phyloP scores from a whole-genome alignment of 2,797 vertebrate genomes.

The Aratinga solstitialis region DNA sequence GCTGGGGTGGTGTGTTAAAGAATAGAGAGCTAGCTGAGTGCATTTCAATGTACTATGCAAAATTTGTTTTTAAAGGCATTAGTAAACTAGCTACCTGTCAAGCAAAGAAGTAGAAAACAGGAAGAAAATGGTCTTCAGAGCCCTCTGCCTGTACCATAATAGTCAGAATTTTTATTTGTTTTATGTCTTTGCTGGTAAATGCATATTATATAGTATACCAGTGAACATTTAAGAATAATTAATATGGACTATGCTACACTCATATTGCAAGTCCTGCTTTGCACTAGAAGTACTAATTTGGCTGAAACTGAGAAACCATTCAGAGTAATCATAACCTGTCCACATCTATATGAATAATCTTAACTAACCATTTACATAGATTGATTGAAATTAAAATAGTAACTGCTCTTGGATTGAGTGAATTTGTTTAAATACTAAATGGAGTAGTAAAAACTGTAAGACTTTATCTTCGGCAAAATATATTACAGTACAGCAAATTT shows the following conservation, averaged over 20 bases:
- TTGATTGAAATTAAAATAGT: conserved; percentile 49
- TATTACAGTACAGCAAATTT: conserved; percentile 14
- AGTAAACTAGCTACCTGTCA: conserved; percentile 5
- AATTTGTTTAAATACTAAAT: conserved; percentile 51
- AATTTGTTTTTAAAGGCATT: conserved; percentile 43
- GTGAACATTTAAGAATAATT: conserved; percentile 6
- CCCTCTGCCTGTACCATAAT: not conserved
- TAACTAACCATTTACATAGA: conserved; percentile 55
- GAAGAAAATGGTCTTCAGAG: conserved; percentile 10
- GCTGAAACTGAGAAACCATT: conserved; percentile 75
- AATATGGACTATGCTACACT: not conserved
- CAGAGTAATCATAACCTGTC: conserved; percentile 55
- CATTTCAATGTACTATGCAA: conserved; percentile 9
- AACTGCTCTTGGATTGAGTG: conserved; percentile 12
- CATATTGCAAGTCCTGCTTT: conserved; percentile 48
- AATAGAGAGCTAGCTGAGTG: not conserved
- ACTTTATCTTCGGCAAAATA: conserved; percentile 37
- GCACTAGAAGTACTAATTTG: conserved; percentile 57
- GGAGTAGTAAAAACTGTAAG: not conserved
- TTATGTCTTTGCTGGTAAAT: not conserved
- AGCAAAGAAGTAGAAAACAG: not conserved
- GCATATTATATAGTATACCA: not conserved
- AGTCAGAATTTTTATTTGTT: not conserved
- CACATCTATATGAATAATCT: conserved; percentile 46
- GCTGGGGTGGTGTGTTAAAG: not conserved